Conservation (phyloP, 2,888 invertebrate species). For the Smittia aterrima region DNA sequence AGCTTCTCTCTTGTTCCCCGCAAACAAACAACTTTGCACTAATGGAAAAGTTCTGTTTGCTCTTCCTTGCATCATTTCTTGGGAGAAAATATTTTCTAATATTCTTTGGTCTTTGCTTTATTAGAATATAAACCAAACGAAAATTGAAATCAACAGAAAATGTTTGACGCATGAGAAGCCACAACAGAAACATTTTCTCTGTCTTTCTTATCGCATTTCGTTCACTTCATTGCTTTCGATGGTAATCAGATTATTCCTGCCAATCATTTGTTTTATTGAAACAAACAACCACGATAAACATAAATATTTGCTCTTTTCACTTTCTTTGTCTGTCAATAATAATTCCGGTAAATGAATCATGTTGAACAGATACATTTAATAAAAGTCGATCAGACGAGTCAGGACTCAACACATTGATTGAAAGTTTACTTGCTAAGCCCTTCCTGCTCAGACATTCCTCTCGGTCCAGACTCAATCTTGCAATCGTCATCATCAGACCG, state of each 20-base stretch:
- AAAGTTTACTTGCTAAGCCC: too few relatives aligned
- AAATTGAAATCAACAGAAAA: not conserved
- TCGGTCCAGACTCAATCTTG: too few relatives aligned
- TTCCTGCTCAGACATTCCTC: too few relatives aligned
- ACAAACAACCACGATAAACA: not conserved
- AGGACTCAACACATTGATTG: too few relatives aligned
- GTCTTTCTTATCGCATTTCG: not conserved
- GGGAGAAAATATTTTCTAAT: not conserved
- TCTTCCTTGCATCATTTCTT: constrained; percentile 23
- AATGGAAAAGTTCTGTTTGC: constrained; percentile 40
- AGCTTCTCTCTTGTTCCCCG: constrained; percentile 20
- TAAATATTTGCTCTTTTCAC: constrained; percentile 27
- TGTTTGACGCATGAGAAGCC: not conserved
- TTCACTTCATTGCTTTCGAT: not conserved
- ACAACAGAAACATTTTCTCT: not conserved
- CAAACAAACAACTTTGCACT: constrained; percentile 33
- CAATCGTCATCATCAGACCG: too few relatives aligned
- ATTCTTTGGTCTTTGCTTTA: not conserved
- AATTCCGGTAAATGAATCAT: not conserved
- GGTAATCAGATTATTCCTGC: constrained; percentile 28
- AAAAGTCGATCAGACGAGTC: too few relatives aligned
- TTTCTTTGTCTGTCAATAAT: constrained; percentile 23
- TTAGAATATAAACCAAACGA: not conserved
- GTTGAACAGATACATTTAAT: too few relatives aligned
- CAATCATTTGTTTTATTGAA: constrained; percentile 19